Base-by-base conservation (phyloP, 30 jellyfish, hydroid and myxozoan genomes). In the Clytia hemisphaerica region DNA sequence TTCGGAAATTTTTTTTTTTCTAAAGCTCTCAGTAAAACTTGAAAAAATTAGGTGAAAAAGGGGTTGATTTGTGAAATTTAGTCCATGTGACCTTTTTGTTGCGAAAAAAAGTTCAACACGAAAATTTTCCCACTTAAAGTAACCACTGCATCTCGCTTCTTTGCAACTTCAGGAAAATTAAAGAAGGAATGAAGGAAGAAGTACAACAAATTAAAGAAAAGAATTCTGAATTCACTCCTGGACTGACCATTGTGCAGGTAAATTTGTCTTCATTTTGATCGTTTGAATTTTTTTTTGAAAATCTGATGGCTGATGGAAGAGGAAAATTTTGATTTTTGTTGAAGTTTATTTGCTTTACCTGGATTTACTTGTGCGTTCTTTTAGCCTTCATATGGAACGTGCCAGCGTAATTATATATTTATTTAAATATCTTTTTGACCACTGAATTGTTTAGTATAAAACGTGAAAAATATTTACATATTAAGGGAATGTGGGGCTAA, bases 181-280 rank as follows among this genome's bases (percentile, higher is more conserved):
- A 36, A 45, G 26, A 65, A 26, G 12, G 75, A 33, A 76, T 81
- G 19, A 66, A 81, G 22, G 94, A 75, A 24, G 82, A 77, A 58
- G 92, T 81, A 18, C 61, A 27, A 22, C 49, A 49, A 57, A 18
- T 36, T 16, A 38, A 72, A 50, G 81, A 81, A 68, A 85, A 81
- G 48, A 34, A 83, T 14, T 45, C 92, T 75, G 93, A 88, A 7
- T 28, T 82, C 46, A 74, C 76, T 42, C 98, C 98, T n/a, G 98
- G 98, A 24, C 91, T 89, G 22, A 93, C 98, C 30, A 76, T 89
- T 47, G 93, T 89, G 7, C 98, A 89, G 88, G 98, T 87, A 31
- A 16, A 15, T 30, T 48, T 59, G 72, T 59, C 7, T 59, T 22
- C 29, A 22, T 26, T 25, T 6, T 59, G 6, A 5, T 5, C 60